Evolutionary conservation across 2,113 vertebrate species (phyloP).

Genomic region (Rhizomys pruinosus): DNA sequence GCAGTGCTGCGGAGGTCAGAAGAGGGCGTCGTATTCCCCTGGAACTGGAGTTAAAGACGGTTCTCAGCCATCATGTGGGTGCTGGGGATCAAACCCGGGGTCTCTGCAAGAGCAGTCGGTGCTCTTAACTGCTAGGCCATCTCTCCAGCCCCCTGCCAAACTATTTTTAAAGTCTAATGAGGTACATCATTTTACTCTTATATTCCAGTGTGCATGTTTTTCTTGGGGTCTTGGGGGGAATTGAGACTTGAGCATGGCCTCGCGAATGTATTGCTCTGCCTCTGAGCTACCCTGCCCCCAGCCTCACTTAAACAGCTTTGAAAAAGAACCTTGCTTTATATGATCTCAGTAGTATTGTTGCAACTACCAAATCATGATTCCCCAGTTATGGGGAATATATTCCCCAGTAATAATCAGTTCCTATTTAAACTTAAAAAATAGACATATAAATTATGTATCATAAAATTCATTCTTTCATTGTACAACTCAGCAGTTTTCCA

Average conservation of each 20-base stretch:
- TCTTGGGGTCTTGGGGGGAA: background rate
- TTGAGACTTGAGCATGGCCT: background rate
- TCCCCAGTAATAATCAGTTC: background rate
- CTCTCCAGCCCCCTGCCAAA: no score
- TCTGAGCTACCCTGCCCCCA: background rate
- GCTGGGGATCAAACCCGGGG: no score
- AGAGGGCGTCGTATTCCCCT: no score
- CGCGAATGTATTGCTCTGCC: background rate
- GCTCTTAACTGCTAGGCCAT: no score
- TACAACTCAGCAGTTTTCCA: background rate
- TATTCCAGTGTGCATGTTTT: background rate
- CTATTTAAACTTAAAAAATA: background rate
- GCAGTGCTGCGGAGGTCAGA: no score
- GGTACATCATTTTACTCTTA: background rate
- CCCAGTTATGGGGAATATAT: background rate
- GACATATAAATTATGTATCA: background rate
- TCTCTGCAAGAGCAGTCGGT: no score
- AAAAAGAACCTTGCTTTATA: background rate
- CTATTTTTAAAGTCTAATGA: constrained; percentile 20
- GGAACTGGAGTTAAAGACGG: no score
- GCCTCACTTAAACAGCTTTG: background rate
- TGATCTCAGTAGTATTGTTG: background rate
- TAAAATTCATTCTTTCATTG: background rate
- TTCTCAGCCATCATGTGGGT: no score
- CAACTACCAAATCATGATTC: background rate